phyloP scores from a whole-genome alignment of 2,888 invertebrate genomes.

The Lycia hirtaria region DNA sequence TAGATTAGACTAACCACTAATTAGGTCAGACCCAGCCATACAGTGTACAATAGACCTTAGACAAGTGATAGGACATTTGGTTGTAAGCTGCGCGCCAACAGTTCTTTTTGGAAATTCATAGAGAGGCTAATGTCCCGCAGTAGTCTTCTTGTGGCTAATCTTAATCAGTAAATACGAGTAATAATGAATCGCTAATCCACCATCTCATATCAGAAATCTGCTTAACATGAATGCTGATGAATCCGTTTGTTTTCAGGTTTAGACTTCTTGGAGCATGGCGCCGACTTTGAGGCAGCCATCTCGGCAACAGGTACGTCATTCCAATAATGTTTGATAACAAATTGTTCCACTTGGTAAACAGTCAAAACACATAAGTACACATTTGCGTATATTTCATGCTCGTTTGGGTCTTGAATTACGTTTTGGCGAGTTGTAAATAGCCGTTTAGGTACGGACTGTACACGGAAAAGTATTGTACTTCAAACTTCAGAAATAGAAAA shows the following conservation, averaged over 20 bases:
- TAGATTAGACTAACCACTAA: no score
- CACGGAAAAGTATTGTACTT: slow-evolving; percentile 18
- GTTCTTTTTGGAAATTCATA: no score
- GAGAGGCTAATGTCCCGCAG: no score
- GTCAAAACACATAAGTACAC: slow-evolving; percentile 18
- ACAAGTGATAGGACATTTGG: no score
- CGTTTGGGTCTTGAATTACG: slow-evolving; percentile 24
- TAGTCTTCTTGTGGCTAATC: no score
- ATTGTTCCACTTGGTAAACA: slow-evolving; percentile 12
- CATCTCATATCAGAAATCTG: no score
- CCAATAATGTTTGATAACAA: slow-evolving; percentile 14
- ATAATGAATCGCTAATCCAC: no score
- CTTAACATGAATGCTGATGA: slow-evolving; percentile 1
- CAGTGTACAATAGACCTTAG: no score
- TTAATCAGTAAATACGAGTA: no score
- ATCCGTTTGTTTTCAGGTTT: slow-evolving; percentile 82
- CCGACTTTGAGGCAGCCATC: slow-evolving; percentile 90
- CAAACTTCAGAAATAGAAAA: slow-evolving; percentile 22
- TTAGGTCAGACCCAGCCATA: no score
- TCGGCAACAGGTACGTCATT: slow-evolving; percentile 87
- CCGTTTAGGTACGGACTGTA: slow-evolving; percentile 14
- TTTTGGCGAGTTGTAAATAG: slow-evolving; percentile 26
- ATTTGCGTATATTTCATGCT: slow-evolving; percentile 31
- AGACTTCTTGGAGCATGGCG: slow-evolving; percentile 90
- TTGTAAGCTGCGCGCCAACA: no score